Evolutionary conservation across 2,113 vertebrate genomes (phyloP).

Genomic region (Oryzias curvinotus): DNA sequence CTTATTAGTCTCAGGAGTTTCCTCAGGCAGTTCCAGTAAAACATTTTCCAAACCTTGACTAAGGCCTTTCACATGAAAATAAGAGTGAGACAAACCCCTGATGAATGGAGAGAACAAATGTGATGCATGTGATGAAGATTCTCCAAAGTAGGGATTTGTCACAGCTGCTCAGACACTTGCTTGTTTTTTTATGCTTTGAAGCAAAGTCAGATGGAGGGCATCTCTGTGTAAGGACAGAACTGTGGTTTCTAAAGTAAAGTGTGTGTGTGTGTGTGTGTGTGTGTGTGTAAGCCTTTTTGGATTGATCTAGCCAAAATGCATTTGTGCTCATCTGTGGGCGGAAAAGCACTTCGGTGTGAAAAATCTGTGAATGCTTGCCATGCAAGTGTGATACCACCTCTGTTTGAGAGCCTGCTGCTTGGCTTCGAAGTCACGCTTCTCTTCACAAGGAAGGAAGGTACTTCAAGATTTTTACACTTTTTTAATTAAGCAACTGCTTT

Average conservation of each 20-base stretch:
- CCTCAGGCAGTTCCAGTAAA: not conserved
- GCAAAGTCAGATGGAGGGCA: constrained; percentile 41
- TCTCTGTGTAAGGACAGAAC: constrained; percentile 39
- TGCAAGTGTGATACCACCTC: constrained; percentile 44
- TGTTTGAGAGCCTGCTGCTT: constrained; percentile 8
- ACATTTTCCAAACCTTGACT: constrained; percentile 8
- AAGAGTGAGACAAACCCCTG: not conserved
- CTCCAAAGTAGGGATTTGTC: constrained; percentile 19
- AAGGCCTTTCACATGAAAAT: constrained; percentile 15
- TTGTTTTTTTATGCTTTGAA: constrained; percentile 32
- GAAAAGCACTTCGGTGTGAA: constrained; percentile 42
- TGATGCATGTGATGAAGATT: constrained; percentile 15
- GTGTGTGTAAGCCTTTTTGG: constrained; percentile 5
- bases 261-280: constrained; percentile 12
- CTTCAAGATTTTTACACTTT: too few relatives aligned
- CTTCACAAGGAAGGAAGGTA: too few relatives aligned
- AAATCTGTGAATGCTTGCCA: constrained; percentile 41
- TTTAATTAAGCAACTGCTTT: too few relatives aligned
- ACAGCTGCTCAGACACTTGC: constrained; percentile 43
- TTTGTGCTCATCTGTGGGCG: constrained; percentile 19
- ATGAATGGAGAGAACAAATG: not conserved
- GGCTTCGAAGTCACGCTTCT: too few relatives aligned
- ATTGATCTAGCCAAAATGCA: constrained; percentile 26
- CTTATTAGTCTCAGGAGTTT: not conserved
- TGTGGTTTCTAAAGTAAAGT: constrained; percentile 23